Base-by-base conservation (phyloP, 1,140 invertebrate species). In the Tribolium castaneum region DNA sequence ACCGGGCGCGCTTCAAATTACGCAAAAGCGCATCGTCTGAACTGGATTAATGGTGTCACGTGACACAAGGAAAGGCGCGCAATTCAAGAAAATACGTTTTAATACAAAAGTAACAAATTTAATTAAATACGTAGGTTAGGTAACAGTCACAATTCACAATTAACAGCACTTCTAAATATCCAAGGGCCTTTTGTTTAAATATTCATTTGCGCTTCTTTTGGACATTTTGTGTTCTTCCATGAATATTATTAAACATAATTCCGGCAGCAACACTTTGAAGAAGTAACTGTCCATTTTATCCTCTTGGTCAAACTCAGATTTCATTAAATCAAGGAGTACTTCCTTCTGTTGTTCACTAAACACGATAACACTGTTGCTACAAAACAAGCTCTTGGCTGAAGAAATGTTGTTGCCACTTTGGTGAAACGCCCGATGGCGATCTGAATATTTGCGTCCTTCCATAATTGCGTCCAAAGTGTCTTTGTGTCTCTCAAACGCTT, bases 201-300 rank as follows among this genome's bases (percentile, higher is more conserved):
- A 83, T 13, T 66, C 12, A 10, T 49, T 13, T 9, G 80, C 80
- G 45, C 79, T 49, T 10, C 49, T 59, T n/a, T 59, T 19, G 10
- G 2, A 71, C 80, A 83, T 83, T 6, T 62, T 22, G 72, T 83
- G 73, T 6, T 22, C 59, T 12, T 83, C 77, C 77, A 79, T 84
- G 59, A 84, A 84, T 25, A 84, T 80, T 72, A 77, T 79, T 12
- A 81, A 50, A 78, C 83, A 84, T 5, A 84, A 50, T 62, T 83
- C 81, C 7, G 83, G 83, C 16, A 84, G 39, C 19, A 84, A 62
- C 14, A 84, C 83, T 79, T 84, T 76, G 77, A 84, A 82, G 35
- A 80, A 82, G 77, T 84, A 84, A 14, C 49, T 12, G n/a, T 62
- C 74, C 19, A 75, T 75, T 4, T 16, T 78, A 34, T 78, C 56